Conservation (phyloP, 2,113 vertebrate species). For the Oncorhynchus mykiss region DNA sequence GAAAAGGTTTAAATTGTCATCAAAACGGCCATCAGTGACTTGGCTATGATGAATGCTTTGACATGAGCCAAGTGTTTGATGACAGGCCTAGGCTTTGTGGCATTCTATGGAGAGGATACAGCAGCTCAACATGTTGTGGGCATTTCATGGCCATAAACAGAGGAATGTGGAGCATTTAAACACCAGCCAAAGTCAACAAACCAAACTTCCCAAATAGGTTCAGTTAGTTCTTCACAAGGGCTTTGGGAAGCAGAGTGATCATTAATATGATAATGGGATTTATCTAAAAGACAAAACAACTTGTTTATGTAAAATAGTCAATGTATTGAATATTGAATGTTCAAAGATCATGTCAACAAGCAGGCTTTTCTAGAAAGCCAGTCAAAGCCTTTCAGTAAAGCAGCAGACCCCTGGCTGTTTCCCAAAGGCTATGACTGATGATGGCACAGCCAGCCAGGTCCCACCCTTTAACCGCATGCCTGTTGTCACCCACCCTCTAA, state of each 20-base stretch:
- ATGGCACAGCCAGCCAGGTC: constrained; percentile 36
- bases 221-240: neutral
- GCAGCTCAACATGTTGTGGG: constrained; percentile 30
- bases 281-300: too few species aligned
- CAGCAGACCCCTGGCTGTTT: neutral
- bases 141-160: constrained; percentile 52
- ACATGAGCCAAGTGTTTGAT: constrained; percentile 34
- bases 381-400: too few species aligned
- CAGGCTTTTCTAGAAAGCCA: too few species aligned
- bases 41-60: constrained; percentile 5
- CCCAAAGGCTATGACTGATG: neutral
- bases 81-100: constrained; percentile 25
- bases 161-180: constrained; percentile 51
- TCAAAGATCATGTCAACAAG: too few species aligned
- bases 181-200: constrained; percentile 47
- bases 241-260: neutral
- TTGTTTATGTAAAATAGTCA: neutral
- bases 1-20: constrained; percentile 32
- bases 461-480: constrained; percentile 54
- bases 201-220: constrained; percentile 34
- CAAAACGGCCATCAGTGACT: constrained; percentile 36
- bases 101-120: constrained; percentile 26
- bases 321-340: neutral
- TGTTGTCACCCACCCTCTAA: constrained; percentile 39
- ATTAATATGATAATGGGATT: too few species aligned